phyloP scores from a whole-genome alignment of 1,140 invertebrate species.

The Patella vulgata region DNA sequence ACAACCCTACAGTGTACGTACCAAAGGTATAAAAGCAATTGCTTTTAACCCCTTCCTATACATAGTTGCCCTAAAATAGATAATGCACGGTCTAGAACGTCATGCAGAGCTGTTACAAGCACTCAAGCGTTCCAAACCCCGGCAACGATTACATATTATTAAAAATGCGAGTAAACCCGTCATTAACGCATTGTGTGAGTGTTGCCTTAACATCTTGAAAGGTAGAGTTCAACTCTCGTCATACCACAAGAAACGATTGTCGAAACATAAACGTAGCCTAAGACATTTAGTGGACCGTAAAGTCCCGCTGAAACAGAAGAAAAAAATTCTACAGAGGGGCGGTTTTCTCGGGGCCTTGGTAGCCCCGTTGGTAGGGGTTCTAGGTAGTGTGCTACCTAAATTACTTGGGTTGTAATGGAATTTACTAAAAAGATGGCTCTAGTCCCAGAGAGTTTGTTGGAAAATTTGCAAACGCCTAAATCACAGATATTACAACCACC shows the following conservation, averaged over 20 bases:
- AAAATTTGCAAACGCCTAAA: no score
- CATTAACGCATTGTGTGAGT: constrained; percentile 8
- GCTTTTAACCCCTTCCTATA: no score
- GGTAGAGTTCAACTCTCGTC: constrained; percentile 3
- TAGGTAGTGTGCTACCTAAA: neutral
- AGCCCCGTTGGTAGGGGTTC: neutral
- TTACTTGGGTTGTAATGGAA: neutral
- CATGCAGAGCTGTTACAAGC: neutral
- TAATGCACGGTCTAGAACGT: neutral
- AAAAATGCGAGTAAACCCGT: constrained; percentile 3
- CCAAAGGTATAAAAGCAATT: no score
- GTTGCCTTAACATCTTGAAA: constrained; percentile 15
- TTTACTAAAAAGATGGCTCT: constrained; percentile 6
- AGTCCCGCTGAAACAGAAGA: neutral
- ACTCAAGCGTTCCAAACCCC: constrained; percentile 1
- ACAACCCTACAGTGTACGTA: constrained; percentile 4
- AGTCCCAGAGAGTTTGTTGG: neutral
- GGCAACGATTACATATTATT: neutral
- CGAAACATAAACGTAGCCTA: constrained; percentile 3
- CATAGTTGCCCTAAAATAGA: no score
- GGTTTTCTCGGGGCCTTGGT: constrained; percentile 5
- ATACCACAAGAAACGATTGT: constrained; percentile 3
- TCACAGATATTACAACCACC: no score
- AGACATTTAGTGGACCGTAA: neutral
- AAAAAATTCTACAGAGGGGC: constrained; percentile 9